Evolutionary conservation across 2,113 vertebrate genomes (phyloP).

Genomic region (Centropristis striata): DNA sequence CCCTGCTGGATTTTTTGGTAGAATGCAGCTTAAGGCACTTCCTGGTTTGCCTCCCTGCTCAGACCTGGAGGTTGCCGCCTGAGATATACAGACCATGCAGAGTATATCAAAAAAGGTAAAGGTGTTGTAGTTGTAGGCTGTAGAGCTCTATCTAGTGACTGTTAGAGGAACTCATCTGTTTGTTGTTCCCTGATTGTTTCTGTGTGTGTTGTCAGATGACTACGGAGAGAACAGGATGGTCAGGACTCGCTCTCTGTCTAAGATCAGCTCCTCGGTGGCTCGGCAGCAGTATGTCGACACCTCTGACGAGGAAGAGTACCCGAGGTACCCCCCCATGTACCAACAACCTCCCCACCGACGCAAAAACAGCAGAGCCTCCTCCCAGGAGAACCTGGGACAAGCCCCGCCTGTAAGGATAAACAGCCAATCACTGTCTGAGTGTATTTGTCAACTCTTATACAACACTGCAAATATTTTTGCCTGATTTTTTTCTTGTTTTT

Average conservation of each 20-base stretch:
- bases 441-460: background rate
- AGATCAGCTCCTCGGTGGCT: slow-evolving; percentile 77
- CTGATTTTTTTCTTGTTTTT: too few relatives aligned
- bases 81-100: too few relatives aligned
- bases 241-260: slow-evolving; percentile 83
- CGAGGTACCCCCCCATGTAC: slow-evolving; percentile 61
- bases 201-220: slow-evolving; percentile 60
- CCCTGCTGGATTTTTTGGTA: too few relatives aligned
- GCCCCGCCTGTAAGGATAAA: slow-evolving; percentile 57
- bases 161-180: background rate
- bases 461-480: too few relatives aligned
- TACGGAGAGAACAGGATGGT: slow-evolving; percentile 72
- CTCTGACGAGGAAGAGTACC: slow-evolving; percentile 87
- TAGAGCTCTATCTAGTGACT: too few relatives aligned
- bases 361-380: slow-evolving; percentile 76
- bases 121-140: too few relatives aligned
- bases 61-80: too few relatives aligned
- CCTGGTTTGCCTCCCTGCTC: too few relatives aligned
- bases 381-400: slow-evolving; percentile 87
- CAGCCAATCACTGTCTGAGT: background rate
- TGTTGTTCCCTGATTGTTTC: background rate
- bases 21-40: too few relatives aligned
- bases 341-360: slow-evolving; percentile 82
- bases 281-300: slow-evolving; percentile 87
- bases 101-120: too few relatives aligned